phyloP scores from a whole-genome alignment of 2,113 vertebrate genomes.

The Ardeotis arabs region DNA sequence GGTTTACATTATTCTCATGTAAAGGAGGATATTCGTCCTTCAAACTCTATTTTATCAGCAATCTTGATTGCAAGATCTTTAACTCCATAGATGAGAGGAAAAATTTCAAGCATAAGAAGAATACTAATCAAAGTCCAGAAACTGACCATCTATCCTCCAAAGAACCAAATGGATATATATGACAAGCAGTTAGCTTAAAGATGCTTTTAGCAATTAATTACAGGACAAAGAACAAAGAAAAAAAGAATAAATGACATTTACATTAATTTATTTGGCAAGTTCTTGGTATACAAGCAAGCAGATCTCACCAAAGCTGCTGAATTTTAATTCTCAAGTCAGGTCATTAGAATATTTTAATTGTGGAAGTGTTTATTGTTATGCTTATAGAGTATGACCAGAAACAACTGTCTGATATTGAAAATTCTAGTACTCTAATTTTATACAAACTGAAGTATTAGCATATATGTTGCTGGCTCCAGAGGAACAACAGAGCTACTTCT shows the following conservation, averaged over 20 bases:
- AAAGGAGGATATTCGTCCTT: not conserved
- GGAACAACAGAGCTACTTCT: not conserved
- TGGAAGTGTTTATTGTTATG: not conserved
- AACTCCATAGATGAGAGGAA: not conserved
- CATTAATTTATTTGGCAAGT: not conserved
- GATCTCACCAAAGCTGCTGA: not conserved
- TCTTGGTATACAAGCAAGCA: not conserved
- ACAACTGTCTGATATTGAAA: not conserved
- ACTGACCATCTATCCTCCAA: not conserved
- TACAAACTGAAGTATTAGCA: not conserved
- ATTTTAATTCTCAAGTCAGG: not conserved
- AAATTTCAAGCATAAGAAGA: not conserved
- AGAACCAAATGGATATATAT: not conserved
- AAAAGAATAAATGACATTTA: not conserved
- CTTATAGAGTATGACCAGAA: not conserved
- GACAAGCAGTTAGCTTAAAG: not conserved
- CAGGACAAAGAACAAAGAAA: not conserved
- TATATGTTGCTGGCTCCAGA: not conserved
- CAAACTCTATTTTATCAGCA: not conserved
- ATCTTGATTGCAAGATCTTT: not conserved
- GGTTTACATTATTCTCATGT: not conserved
- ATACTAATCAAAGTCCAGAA: not conserved
- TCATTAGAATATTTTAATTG: not conserved
- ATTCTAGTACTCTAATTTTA: not conserved
- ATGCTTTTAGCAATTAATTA: not conserved